Conservation (phyloP, 2,888 invertebrate species). For the Acronicta alni region DNA sequence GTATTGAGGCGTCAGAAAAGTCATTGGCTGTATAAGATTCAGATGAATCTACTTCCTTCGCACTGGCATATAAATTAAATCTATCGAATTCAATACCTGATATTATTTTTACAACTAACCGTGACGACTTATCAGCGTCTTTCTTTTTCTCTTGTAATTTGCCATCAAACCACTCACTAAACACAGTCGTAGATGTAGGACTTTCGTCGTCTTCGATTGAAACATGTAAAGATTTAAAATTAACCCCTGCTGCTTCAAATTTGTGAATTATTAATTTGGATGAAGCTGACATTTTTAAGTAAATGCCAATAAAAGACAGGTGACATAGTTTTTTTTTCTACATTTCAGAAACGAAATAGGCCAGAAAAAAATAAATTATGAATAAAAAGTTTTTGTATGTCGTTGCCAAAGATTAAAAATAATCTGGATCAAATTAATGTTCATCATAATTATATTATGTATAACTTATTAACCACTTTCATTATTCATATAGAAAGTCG, state of each 20-base stretch:
- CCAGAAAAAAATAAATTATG: not conserved
- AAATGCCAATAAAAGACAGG: constrained; percentile 46
- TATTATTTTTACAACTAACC: constrained; percentile 81
- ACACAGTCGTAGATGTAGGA: constrained; percentile 61
- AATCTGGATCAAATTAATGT: not conserved
- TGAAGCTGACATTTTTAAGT: constrained; percentile 76
- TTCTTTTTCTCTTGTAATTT: constrained; percentile 68
- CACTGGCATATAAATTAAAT: constrained; percentile 78
- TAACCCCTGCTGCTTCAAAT: constrained; percentile 74
- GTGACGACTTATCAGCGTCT: constrained; percentile 70
- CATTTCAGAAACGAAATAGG: constrained; percentile 4
- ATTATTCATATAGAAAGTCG: too few relatives aligned
- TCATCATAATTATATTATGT: too few relatives aligned
- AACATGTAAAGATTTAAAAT: constrained; percentile 77
- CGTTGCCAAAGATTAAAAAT: constrained; percentile 18
- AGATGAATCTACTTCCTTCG: constrained; percentile 63
- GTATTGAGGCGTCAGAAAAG: constrained; percentile 31
- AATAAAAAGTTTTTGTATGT: constrained; percentile 12
- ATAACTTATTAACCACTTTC: too few relatives aligned
- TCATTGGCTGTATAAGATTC: constrained; percentile 49
- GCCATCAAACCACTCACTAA: constrained; percentile 78
- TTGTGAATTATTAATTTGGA: constrained; percentile 83
- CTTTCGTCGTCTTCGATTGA: constrained; percentile 71
- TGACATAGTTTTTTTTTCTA: constrained; percentile 22
- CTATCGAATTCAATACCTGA: constrained; percentile 69